phyloP scores from a whole-genome alignment of 2,888 invertebrate genomes.

The Thymelicus sylvestris region DNA sequence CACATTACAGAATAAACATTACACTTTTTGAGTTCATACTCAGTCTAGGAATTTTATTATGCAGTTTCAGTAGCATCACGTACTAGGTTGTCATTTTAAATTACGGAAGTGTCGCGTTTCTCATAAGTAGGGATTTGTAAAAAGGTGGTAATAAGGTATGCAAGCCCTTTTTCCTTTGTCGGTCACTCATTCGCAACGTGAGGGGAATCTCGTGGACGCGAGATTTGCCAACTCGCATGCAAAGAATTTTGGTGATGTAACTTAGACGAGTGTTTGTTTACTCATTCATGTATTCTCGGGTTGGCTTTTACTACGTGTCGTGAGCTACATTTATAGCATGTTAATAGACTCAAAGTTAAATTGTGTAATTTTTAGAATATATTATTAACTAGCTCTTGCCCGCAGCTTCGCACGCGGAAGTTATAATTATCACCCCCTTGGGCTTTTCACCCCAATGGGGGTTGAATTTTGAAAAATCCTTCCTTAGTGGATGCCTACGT shows the following conservation, averaged over 20 bases:
- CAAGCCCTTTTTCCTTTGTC: conserved; percentile 83
- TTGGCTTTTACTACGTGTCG: conserved; percentile 51
- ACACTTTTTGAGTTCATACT: background rate
- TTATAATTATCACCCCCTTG: too few species aligned
- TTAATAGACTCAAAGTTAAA: conserved; percentile 49
- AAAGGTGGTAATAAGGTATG: conserved; percentile 84
- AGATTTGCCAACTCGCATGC: conserved; percentile 71
- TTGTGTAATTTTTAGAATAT: conserved; percentile 46
- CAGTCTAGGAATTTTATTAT: conserved; percentile 4
- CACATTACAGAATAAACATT: background rate
- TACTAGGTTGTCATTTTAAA: conserved; percentile 70
- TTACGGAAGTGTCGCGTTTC: conserved; percentile 74
- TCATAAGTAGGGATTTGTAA: conserved; percentile 80
- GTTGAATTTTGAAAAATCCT: too few species aligned
- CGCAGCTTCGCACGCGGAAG: too few species aligned
- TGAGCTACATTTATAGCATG: conserved; percentile 51
- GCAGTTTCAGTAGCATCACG: conserved; percentile 56
- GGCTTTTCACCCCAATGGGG: too few species aligned
- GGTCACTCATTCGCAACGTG: conserved; percentile 81
- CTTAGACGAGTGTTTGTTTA: conserved; percentile 64
- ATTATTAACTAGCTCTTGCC: too few species aligned
- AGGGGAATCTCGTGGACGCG: conserved; percentile 68
- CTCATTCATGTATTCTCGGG: conserved; percentile 61
- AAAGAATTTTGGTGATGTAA: conserved; percentile 67
- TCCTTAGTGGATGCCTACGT: too few species aligned